Base-by-base conservation (phyloP, 2,113 vertebrate species). In the Nothobranchius kuhntae region DNA sequence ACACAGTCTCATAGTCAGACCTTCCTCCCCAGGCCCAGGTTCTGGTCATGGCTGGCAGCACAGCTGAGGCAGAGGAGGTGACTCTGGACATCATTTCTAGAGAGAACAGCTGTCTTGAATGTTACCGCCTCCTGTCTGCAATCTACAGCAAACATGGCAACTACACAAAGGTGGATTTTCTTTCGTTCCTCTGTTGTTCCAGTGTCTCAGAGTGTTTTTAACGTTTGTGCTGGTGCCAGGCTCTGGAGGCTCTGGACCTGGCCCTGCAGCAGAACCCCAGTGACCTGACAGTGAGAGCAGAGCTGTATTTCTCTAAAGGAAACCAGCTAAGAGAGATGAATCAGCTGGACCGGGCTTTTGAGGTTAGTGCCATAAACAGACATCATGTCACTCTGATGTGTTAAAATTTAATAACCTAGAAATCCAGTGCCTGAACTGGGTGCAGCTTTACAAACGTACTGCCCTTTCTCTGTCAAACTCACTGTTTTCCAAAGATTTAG, bases 281-380 rank as follows among this genome's bases (percentile, higher is more conserved):
- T 84, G 96, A 98, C 73, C 85, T 93, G 0, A 92, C 93, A 57
- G 89, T 96, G 44, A 86, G 87, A 72, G 95, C 96, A 53, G 96
- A 98, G 82, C 94, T 98, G 15, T 90, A 95, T 73, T 98, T 98
- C 83, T 96, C 95, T 48, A 95, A 95, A 94, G 96, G 96, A 86
- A 98, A 98, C 85, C 95, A 96, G 65, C 91, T 96, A 46, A 89
- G 96, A 82, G 96, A 98, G 82, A 94, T 96, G 84, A 96, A 96
- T 82, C 93, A 90, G 74, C 91, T 97, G 67, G 94, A 96, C 73
- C 89, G 89, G 79, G 96, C 96, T 76, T 96, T 96, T 0, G 88
- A 98, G 95, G 96, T 98, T 73, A 30, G 30, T 30, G 30, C 4
- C 30, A 30, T 30, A 30, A 30, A 30, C 30, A 30, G 30, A 30